These are phyloP conservation scores for Orbicella faveolata DNA, from an alignment of 64 coral and sea anemone genomes.

Conservation along the genomic window DNA sequence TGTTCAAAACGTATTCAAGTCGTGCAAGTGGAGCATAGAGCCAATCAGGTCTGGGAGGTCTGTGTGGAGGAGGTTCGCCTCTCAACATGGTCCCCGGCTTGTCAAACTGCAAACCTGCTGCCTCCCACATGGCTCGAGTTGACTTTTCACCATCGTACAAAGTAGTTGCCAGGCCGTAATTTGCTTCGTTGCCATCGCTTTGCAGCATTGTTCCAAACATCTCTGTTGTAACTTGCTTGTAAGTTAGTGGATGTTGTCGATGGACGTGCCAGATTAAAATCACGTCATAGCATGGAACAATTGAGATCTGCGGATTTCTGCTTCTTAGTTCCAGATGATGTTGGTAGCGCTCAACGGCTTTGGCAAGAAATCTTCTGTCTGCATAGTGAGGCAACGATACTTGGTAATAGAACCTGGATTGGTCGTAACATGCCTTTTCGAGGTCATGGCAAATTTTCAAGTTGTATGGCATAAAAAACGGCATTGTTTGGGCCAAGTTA, in stretches of 20 bases:
- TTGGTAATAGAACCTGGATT: conserved; percentile 62
- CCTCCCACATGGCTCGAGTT: conserved; percentile 10
- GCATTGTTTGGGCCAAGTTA: background rate
- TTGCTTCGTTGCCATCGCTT: background rate
- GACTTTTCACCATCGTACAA: background rate
- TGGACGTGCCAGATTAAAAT: conserved; percentile 38
- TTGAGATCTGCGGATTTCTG: conserved; percentile 5
- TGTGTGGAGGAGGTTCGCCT: background rate
- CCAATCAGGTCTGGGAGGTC: background rate
- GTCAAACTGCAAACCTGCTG: conserved; percentile 20
- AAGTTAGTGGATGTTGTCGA: conserved; percentile 22
- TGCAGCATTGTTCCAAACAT: conserved; percentile 18
- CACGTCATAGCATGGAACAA: conserved; percentile 6
- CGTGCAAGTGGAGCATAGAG: background rate
- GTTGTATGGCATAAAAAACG: background rate
- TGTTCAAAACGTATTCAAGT: background rate
- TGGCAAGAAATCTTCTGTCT: conserved; percentile 48
- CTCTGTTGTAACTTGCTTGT: conserved; percentile 25
- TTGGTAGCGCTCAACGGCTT: conserved; percentile 38
- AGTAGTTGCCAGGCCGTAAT: background rate
- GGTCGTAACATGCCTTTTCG: background rate
- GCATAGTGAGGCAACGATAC: conserved; percentile 68
- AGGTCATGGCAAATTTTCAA: conserved; percentile 48
- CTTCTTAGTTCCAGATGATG: conserved; percentile 49
- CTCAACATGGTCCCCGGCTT: conserved; percentile 38